Evolutionary conservation across 2,113 vertebrate genomes (phyloP).

Genomic region (Nibea coibor): DNA sequence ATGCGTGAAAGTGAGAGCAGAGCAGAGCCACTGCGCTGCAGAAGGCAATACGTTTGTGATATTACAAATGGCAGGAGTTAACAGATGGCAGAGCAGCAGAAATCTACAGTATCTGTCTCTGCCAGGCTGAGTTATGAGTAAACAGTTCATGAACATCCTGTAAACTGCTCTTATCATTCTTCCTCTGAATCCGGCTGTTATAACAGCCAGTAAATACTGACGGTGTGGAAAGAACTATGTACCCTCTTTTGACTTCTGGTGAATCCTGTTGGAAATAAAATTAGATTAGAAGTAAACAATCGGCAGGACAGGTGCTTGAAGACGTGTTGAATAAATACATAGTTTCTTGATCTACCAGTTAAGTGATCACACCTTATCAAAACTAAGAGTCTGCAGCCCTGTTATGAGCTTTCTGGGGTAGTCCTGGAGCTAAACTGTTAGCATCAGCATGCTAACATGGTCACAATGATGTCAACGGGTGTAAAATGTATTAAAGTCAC

Average conservation of each 20-base stretch:
- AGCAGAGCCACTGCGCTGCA: neutral
- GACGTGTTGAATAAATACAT: neutral
- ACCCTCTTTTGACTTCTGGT: neutral
- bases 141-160: slow-evolving; percentile 4
- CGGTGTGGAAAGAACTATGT: neutral
- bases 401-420: no score
- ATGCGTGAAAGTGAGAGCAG: neutral
- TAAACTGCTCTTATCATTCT: neutral
- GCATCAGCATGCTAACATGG: no score
- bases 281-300: neutral
- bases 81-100: slow-evolving; percentile 5
- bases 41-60: neutral
- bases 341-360: neutral
- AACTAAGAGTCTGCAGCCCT: no score
- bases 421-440: no score
- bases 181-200: neutral
- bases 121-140: slow-evolving; percentile 6
- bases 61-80: neutral
- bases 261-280: neutral
- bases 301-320: neutral
- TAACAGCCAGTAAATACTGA: neutral
- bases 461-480: no score
- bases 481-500: no score
- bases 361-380: no score
- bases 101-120: neutral